Conservation (phyloP, 2,888 invertebrate genomes). For the Diaprepes abbreviatus region DNA sequence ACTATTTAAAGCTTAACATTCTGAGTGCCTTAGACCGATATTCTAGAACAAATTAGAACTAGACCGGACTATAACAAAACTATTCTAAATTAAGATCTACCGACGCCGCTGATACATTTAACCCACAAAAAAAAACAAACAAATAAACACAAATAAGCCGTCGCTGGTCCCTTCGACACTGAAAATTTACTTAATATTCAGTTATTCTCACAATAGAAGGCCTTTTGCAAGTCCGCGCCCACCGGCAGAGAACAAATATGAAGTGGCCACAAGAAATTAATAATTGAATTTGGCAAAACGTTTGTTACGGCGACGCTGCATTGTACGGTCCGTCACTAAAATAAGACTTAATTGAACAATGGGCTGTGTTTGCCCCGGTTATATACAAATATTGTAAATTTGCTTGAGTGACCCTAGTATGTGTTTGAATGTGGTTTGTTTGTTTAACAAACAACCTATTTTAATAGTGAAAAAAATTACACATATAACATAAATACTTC, state of each 20-base stretch:
- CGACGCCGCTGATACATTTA: not conserved
- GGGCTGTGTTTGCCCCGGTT: constrained; percentile 33
- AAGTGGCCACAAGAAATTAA: constrained; percentile 43
- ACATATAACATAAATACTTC: too few species aligned
- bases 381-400: constrained; percentile 38
- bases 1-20: too few species aligned
- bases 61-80: too few species aligned
- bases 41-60: too few species aligned
- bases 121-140: constrained; percentile 23
- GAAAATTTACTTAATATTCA: constrained; percentile 40
- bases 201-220: constrained; percentile 32
- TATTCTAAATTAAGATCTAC: too few species aligned
- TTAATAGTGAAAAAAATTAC: too few species aligned
- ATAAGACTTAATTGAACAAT: constrained; percentile 44
- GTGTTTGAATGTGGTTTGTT: constrained; percentile 1
- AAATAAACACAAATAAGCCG: constrained; percentile 8
- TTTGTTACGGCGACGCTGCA: constrained; percentile 39
- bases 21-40: too few species aligned
- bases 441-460: not conserved
- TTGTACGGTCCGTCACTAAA: constrained; percentile 32
- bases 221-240: constrained; percentile 24
- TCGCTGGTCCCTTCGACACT: constrained; percentile 18
- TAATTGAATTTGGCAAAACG: constrained; percentile 45
- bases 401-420: constrained; percentile 26
- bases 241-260: constrained; percentile 30